Base-by-base conservation (phyloP, 2,113 vertebrate genomes). In the Nesoenas mayeri region DNA sequence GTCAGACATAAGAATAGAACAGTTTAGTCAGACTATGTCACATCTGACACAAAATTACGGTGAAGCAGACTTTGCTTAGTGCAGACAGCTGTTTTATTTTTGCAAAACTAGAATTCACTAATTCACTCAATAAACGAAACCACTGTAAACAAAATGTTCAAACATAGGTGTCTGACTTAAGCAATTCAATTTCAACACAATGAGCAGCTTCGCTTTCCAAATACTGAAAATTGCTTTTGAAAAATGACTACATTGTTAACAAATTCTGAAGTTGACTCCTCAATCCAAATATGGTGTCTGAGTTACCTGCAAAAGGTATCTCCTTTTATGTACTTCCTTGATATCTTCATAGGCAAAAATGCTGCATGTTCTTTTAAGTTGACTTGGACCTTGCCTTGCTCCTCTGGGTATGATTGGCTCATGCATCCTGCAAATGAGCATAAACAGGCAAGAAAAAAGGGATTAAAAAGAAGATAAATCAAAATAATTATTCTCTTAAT, bases 331-430 rank as follows among this genome's bases (percentile, higher is more conserved):
- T 29, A 99, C 99, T 94, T 99, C 99, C 87, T 99, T 99, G 93
- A 99, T 99, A 97, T 99, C 99, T 95, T 99, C 99, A 66, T 99
- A 99, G 7, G 99, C 99, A 21, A 99, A 99, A 96, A 99, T 99
- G 95, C 99, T 99, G 97, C 99, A 99, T 2, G 99, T 99, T 87
- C 99, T 98, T 98, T 99, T 99, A 81, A 99, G 98, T 19, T 99
- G 99, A 91, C 99, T 99, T 87, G 99, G 99, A 48, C 99, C 99
- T 85, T 99, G 99, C 38, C 99, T 96, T 4, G 99, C 99, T 95
- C 99, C 99, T 95, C 99, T 97, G 12, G 99, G 99, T 94, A 99
- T 99, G 93, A 99, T 99, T 58, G 99, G 99, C 85, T 99, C 99
- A 28, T 99, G 99, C 98, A 99, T 98, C 92, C 99, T 99, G 51